These are phyloP conservation scores for Labeo catla DNA, from an alignment of 2,113 vertebrate genomes.

Conservation along the genomic window DNA sequence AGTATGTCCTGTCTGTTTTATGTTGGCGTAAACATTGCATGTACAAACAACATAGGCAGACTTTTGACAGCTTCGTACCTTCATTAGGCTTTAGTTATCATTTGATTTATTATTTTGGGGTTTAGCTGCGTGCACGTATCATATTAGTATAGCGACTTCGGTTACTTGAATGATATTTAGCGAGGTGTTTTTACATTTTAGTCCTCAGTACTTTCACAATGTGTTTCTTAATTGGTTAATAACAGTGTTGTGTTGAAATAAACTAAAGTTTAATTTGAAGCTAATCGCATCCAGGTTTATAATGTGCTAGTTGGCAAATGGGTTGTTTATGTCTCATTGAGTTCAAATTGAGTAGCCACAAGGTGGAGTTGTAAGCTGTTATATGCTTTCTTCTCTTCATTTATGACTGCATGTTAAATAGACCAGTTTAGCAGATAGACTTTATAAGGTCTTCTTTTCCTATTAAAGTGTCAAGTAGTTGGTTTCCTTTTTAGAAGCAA, in stretches of 20 bases:
- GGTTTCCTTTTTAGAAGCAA: neutral
- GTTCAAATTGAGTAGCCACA: conserved; percentile 33
- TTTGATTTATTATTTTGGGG: neutral
- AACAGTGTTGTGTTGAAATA: neutral
- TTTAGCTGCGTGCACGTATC: neutral
- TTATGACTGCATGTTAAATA: neutral
- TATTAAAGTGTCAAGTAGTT: neutral
- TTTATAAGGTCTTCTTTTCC: neutral
- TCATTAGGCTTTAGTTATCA: neutral
- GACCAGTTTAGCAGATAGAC: neutral
- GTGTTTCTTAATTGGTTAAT: neutral
- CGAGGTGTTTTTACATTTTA: neutral
- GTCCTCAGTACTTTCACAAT: neutral
- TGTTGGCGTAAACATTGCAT: neutral
- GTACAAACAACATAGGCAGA: neutral
- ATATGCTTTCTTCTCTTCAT: neutral
- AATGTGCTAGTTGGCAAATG: neutral
- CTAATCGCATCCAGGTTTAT: neutral
- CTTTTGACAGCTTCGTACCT: neutral
- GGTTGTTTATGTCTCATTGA: neutral
- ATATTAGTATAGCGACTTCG: too few species aligned
- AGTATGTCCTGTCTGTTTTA: neutral
- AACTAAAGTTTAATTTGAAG: neutral
- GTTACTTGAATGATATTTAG: neutral
- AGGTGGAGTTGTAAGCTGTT: conserved; percentile 44